Evolutionary conservation across 1,140 invertebrate species (phyloP), one percentile per base, ranked within the genome.

Genomic region (Aplysia californica): DNA sequence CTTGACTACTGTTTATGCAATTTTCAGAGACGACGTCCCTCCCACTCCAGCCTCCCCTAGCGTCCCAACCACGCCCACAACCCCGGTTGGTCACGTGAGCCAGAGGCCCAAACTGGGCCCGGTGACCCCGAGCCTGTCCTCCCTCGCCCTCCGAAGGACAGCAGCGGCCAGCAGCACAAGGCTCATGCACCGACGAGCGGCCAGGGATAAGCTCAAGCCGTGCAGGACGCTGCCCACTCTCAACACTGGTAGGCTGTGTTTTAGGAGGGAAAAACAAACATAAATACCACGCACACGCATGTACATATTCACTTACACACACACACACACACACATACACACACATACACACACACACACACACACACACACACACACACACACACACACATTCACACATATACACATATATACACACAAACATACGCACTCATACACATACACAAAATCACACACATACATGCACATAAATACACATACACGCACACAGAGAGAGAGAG

Each of bases 151-250:
- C 26, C 35, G 75, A 35, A 41, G 67, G 23, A 36, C 75, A 3
- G 18, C n/a, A n/a, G n/a, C n/a, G 4, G 44, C 41, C 1, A 41
- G 35, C 21, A 44, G 39, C 6, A 0, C 56, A 4, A 23, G 69
- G 18, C 58, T 71, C 36, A 68, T 67, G 35, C 65, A 76, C 65
- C 23, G 31, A 23, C 33, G 75, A 36, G 4, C 31, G 5, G n/a
- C n/a, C n/a, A 2, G 75, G 29, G 67, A 65, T 20, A 77, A 77
- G 41, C 58, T 77, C 0, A 69, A 65, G 26, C 0, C 68, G 1
- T 77, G 75, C 44, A 29, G 75, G 31, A 77, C 75, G 29, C 59
- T 71, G 5, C 75, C 75, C 2, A 77, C 67, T 38, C 36, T 77
- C 5, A 71, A 61, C 39, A 58, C 39, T 20, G 75, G 75, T 77